These are phyloP conservation scores for Austrolebias charrua DNA, from an alignment of 2,797 vertebrate genomes.

Conservation along the genomic window DNA sequence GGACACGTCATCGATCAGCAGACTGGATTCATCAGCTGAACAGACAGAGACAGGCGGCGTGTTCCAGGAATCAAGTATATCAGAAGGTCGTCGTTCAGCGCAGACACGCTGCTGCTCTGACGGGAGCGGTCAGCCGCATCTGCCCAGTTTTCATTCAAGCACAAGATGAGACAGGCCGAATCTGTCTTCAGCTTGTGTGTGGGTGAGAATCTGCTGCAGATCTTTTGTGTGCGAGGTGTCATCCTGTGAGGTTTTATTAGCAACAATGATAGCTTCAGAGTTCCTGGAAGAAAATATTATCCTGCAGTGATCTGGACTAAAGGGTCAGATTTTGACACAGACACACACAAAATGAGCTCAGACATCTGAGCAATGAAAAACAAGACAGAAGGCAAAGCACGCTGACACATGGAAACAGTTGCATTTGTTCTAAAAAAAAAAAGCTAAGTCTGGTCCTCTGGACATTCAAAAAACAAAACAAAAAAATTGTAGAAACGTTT, in stretches of 20 bases:
- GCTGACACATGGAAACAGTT: too few species aligned
- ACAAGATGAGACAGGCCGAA: conserved; percentile 45
- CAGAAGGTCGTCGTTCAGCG: conserved; percentile 30
- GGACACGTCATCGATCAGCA: conserved; percentile 59
- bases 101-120: conserved; percentile 38
- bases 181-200: conserved; percentile 24
- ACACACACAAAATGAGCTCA: not conserved
- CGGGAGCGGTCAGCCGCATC: conserved; percentile 29
- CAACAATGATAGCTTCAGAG: conserved; percentile 46
- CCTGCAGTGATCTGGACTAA: conserved; percentile 42
- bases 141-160: conserved; percentile 60
- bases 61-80: conserved; percentile 28
- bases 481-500: too few species aligned
- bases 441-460: too few species aligned
- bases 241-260: conserved; percentile 37
- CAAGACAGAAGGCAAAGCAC: too few species aligned
- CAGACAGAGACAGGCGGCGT: conserved; percentile 18
- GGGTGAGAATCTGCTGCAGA: conserved; percentile 9
- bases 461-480: too few species aligned
- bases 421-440: too few species aligned
- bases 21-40: conserved; percentile 45
- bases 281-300: conserved; percentile 42
- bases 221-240: conserved; percentile 10
- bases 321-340: conserved; percentile 23
- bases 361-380: too few species aligned